A percentile compares a stretch with the other conserved stretches of the same genome.
These are phyloP conservation scores for Numenius phaeopus DNA, from an alignment of 2,797 vertebrate genomes.

Conservation along the genomic window DNA sequence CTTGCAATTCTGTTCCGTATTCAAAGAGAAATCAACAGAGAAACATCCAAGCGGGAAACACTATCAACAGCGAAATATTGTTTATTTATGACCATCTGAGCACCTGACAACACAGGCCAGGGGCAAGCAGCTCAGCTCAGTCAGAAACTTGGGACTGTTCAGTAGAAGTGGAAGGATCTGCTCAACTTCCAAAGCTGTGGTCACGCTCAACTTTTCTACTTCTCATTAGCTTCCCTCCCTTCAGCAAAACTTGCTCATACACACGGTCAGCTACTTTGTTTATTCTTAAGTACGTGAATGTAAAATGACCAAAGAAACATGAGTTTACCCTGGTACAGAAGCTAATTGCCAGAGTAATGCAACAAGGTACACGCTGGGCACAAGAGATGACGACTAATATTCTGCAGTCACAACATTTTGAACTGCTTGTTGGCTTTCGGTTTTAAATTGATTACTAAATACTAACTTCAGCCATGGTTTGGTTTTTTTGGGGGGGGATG, in stretches of 20 bases:
- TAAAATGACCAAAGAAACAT: neutral
- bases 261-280: neutral
- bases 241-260: neutral
- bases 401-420: neutral
- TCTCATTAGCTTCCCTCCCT: neutral
- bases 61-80: neutral
- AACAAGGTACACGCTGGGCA: accelerated
- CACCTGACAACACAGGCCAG: neutral
- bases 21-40: neutral
- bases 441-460: neutral
- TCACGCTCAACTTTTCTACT: neutral
- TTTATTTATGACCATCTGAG: neutral
- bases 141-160: neutral
- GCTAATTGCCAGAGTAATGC: neutral
- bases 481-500: accelerated
- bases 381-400: neutral
- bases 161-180: neutral
- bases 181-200: neutral
- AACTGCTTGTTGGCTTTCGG: neutral
- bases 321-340: neutral
- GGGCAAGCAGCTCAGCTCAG: neutral
- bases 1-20: neutral
- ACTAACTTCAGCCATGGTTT: neutral
- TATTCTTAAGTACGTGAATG: neutral
- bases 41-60: neutral